These are phyloP conservation scores for Didymodactylos carnosus DNA, from an alignment of 2,888 invertebrate genomes.

Conservation along the genomic window DNA sequence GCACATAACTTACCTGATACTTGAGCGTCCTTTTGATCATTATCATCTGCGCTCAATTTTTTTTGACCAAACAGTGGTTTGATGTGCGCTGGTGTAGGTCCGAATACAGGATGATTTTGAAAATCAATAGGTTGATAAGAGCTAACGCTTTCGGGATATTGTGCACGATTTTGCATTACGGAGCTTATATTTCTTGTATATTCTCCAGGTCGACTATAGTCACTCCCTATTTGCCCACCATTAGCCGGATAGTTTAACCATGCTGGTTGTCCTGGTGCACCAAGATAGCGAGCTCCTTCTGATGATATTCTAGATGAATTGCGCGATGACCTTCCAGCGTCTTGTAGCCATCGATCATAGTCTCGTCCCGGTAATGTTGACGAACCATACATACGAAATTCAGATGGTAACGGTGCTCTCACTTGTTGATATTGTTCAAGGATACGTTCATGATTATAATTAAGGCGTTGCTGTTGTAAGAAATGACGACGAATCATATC, in stretches of 20 bases:
- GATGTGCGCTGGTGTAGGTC: neutral
- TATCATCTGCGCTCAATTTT: no score
- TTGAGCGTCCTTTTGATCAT: no score
- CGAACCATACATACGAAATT: neutral
- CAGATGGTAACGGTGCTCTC: neutral
- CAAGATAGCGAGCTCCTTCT: neutral
- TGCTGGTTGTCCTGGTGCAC: neutral
- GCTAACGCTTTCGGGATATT: neutral
- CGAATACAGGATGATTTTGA: neutral
- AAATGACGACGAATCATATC: neutral
- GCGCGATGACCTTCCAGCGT: neutral
- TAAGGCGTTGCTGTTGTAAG: neutral
- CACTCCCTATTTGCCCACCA: no score
- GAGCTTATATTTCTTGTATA: neutral
- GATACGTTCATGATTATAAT: neutral
- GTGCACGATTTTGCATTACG: neutral
- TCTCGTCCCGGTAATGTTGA: neutral
- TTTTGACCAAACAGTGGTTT: neutral
- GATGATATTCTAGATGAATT: neutral
- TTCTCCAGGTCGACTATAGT: neutral
- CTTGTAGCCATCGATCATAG: neutral
- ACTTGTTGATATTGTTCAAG: neutral
- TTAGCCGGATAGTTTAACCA: no score
- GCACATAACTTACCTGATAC: no score
- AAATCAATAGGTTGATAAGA: neutral